A percentile compares a stretch with the other conserved stretches of the same genome.
phyloP scores from a whole-genome alignment of 2,797 vertebrate species.

The Peromyscus melanophrys region DNA sequence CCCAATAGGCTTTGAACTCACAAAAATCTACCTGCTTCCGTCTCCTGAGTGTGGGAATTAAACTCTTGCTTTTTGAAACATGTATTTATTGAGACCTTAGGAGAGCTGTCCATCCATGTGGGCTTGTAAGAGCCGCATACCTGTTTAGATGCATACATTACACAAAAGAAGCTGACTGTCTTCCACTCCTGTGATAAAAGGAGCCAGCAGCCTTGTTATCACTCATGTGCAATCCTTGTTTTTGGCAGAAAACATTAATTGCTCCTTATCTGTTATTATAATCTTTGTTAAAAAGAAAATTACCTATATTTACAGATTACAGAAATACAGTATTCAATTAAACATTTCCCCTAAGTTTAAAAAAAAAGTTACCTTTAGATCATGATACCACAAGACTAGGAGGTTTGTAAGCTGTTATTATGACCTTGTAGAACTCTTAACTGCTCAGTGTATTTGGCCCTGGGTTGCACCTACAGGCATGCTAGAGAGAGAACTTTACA shows the following conservation, averaged over 20 bases:
- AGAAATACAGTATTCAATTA: not conserved
- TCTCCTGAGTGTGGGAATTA: not conserved
- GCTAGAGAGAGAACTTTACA: not conserved
- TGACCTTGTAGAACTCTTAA: constrained; percentile 23
- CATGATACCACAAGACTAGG: not conserved
- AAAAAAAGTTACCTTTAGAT: not conserved
- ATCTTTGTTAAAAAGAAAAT: constrained; percentile 44
- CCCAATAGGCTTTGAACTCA: not conserved
- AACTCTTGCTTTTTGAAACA: not conserved
- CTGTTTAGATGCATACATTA: not conserved
- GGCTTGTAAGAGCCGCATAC: not conserved
- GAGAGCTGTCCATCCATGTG: not conserved
- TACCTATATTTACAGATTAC: constrained; percentile 14
- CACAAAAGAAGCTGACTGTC: not conserved
- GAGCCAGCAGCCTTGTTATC: not conserved
- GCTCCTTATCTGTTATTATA: constrained; percentile 58
- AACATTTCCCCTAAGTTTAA: constrained; percentile 16
- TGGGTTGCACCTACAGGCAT: not conserved
- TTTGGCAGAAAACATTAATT: constrained; percentile 58
- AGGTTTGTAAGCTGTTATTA: not conserved
- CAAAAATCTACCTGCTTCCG: not conserved
- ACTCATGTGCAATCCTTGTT: not conserved
- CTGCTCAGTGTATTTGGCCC: not conserved
- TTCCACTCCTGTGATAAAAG: constrained; percentile 1
- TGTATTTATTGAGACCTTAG: not conserved